Base-by-base conservation (phyloP, 2,113 vertebrate genomes). In the Verasper variegatus region DNA sequence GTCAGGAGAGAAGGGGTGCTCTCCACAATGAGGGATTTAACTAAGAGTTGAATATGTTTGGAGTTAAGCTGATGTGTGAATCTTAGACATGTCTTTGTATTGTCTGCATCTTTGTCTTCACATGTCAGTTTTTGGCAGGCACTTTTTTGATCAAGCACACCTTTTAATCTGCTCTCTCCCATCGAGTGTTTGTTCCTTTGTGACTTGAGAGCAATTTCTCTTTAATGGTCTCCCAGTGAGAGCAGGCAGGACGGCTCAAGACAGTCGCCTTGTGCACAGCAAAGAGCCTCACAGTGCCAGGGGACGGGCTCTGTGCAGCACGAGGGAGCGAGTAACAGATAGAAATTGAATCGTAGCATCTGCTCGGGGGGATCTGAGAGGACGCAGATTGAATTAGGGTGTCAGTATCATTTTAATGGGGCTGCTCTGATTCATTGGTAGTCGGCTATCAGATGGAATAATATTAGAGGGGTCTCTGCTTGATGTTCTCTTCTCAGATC, bases 331-430 rank as follows among this genome's bases (percentile, higher is more conserved):
- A 85, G 79, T 73, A 83, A 81, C 83, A 87, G 82, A 82, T 66
- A 89, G 63, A 89, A 90, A 92, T 90, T 89, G 83, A 93, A 93
- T 88, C 67, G 68, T 66, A 89, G 75, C 82, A 84, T 92, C 86
- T 91, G 85, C 88, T 89, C 62, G 55, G 68, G 89, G 88, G 89
- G 82, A 90, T 87, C 86, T 88, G 67, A 67, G 75, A 88, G 81
- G 80, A 71, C 80, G 71, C 80, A 88, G 78, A 93, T 93, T 93
- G 74, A 92, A 91, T 92, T 90, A 91, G 81, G 84, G 89, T 72
- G 86, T 88, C 89, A 82, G 89, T 74, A 79, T 92, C 78, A 81
- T 88, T 91, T 91, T 89, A 92, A 91, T 91, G 84, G 84, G 49
- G 80, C 67, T 71, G 64, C 62, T 87, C 47, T 84, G 83, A 85